Evolutionary conservation across 2,888 invertebrate genomes (phyloP), one percentile per base, ranked within the genome.

Genomic region (Lepidochrysops patricia): DNA sequence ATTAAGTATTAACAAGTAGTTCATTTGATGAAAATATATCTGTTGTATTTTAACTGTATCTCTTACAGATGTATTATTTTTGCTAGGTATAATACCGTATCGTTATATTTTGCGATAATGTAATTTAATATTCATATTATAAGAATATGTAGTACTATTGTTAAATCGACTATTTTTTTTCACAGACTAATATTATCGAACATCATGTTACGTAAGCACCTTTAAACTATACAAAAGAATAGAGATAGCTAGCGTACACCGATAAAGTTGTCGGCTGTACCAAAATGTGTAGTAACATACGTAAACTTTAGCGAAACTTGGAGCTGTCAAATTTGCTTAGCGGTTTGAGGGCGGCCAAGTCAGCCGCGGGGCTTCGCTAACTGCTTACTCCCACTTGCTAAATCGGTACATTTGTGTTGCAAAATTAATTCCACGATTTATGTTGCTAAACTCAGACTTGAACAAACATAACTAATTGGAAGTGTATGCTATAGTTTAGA

Each of bases 271-370:
- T 15, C 43, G 23, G 19, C 43, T 43, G 19, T 19, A 9, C 43
- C 60, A 67, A 81, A 72, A 62, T 76, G 80, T 75, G 79, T 72
- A 71, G 71, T 73, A 73, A 72, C 78, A 76, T 80, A 76, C 79
- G 76, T 78, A 79, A 86, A 86, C 84, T 87, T 84, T 73, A 77
- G 73, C 80, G 82, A 19, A 87, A 88, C 79, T 87, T 84, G 73
- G 76, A 83, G 86, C 89, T 87, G 88, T 88, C 89, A 89, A 87
- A 89, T 88, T 88, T 88, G 88, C 87, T 87, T 84, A 88, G 88
- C 80, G 86, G 87, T 81, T 75, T 79, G 82, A 80, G 83, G 82
- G 81, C 77, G 76, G 82, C 77, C 79, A 85, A 82, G 84, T 84
- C 81, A 75, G 86, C 84, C 82, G 77, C 73, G 70, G 82, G 87